Evolutionary conservation across 2,113 vertebrate genomes (phyloP), one percentile per base, ranked within the genome.

Genomic region (Sinocyclocheilus rhinocerous): DNA sequence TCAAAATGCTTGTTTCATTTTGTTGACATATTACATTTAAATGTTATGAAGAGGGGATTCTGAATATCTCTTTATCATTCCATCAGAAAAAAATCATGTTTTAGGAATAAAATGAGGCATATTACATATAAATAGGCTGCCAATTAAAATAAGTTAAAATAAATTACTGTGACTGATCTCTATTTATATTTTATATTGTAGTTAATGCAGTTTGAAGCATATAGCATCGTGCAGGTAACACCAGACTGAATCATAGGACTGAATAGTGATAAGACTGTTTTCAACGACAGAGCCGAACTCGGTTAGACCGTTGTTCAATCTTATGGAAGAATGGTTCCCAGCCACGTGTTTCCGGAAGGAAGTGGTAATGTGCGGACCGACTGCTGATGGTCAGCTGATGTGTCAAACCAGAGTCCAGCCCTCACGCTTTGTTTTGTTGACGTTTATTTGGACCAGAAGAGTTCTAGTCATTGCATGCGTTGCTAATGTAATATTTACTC

Each of bases 311-410:
- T 18, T 9, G 6, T 22, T 22, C 20, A 22, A 2, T 33, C 29
- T 22, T 22, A 24, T 1, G 50, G 26, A 55, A 85, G 24, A 55
- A 57, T 59, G 59, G 81, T 87, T 84, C 81, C 81, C 39, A 61
- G 4, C n/a, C 16, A 24, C 61, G 7, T 80, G 86, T 87, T 87
- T 87, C 86, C 77, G 33, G 81, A n/a, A 22, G 88, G 50, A 81
- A 12, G 65, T 22, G 29, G 6, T 6, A 24, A 33, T 26, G 57
- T 0, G 70, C 55, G 63, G 45, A 59, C 81, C 29, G 61, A 4
- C 50, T 76, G 57, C 70, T 89, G 82, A 77, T 22, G 20, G 61
- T 89, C 88, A 89, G 88, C 88, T 89, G 88, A 87, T 85, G 10
- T 86, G 57, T 67, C 57, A 48, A 81, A 72, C 77, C 77, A 57